Evolutionary conservation across 2,888 invertebrate species (phyloP).

Genomic region (Nowickia ferox): DNA sequence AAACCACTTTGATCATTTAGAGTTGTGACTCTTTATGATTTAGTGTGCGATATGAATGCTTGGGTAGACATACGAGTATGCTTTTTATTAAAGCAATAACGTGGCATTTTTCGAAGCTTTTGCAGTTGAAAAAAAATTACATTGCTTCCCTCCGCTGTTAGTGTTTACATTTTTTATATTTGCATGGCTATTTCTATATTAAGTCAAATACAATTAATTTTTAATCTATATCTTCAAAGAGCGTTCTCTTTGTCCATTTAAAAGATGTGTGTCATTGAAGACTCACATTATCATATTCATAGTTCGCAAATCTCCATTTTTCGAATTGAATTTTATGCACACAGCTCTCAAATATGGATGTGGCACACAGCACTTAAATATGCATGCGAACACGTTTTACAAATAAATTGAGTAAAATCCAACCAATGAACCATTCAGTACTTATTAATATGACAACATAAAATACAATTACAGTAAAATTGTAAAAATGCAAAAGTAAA

Average conservation of each 20-base stretch:
- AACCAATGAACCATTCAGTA: conserved; percentile 50
- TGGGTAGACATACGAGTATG: no score
- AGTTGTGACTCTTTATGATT: no score
- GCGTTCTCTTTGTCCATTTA: background rate
- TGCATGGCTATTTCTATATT: no score
- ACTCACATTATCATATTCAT: background rate
- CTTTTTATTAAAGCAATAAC: no score
- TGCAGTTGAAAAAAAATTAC: no score
- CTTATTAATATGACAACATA: conserved; percentile 70
- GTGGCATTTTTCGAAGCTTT: no score
- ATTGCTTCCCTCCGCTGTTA: no score
- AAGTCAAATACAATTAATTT: no score
- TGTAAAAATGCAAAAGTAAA: conserved; percentile 38
- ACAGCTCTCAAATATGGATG: conserved; percentile 26
- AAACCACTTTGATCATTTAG: no score
- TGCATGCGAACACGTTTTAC: conserved; percentile 53
- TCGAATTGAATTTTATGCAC: background rate
- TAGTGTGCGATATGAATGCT: no score
- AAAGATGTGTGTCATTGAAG: background rate
- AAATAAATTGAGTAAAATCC: conserved; percentile 61
- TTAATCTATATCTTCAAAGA: no score
- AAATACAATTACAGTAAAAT: conserved; percentile 61
- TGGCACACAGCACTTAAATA: conserved; percentile 10
- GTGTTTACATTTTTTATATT: no score
- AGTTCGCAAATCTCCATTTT: background rate